A percentile compares a stretch with the other conserved stretches of the same genome.
Conservation (phyloP, 2,797 vertebrate genomes). For the Vultur gryphus region DNA sequence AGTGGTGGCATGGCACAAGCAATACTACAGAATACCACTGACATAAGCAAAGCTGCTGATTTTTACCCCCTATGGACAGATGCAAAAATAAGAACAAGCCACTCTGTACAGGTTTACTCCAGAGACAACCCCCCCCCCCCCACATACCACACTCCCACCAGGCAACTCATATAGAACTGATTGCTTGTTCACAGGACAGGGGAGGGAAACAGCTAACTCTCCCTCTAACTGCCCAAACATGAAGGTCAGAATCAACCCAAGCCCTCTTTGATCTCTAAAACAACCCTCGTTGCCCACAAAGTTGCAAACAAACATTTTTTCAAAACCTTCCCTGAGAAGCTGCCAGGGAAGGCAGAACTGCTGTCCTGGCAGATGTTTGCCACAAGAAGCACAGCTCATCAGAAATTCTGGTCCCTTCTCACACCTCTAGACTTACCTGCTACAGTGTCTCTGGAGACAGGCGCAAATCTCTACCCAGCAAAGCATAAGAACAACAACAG, state of each 20-base stretch:
- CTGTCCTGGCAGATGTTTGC: background rate
- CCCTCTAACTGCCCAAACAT: background rate
- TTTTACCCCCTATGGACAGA: background rate
- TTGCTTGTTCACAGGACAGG: background rate
- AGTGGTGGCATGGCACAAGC: background rate
- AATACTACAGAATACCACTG: background rate
- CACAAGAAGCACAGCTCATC: background rate
- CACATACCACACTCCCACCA: background rate
- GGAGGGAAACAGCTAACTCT: background rate
- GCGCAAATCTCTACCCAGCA: conserved; percentile 55
- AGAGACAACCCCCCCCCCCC: background rate
- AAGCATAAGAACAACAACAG: conserved; percentile 11
- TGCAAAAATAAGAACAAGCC: background rate
- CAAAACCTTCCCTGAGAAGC: background rate
- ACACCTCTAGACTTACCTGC: conserved; percentile 36
- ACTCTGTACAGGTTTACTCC: background rate
- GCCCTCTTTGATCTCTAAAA: background rate
- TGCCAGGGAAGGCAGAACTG: background rate
- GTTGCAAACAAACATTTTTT: background rate
- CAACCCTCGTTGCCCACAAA: background rate
- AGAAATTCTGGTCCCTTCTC: conserved; percentile 2
- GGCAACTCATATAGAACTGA: background rate
- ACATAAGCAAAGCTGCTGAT: background rate
- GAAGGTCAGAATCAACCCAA: background rate
- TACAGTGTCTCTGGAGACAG: background rate